Percentiles rank a stretch among this genome's conserved stretches.
phyloP scores from a whole-genome alignment of 1,140 invertebrate species.

The Meteorus sp. region DNA sequence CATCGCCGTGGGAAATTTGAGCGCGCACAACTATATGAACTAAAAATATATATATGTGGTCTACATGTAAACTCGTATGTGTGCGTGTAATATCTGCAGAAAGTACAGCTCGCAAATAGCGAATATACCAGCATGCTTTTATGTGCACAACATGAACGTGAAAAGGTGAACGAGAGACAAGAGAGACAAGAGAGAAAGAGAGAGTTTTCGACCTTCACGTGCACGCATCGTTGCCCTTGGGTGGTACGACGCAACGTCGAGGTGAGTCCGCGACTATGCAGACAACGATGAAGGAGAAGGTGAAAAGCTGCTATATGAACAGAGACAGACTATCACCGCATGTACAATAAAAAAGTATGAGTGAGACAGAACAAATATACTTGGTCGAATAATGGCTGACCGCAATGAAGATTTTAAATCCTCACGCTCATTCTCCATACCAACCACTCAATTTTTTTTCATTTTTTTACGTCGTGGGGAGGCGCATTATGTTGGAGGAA shows the following conservation, averaged over 20 bases:
- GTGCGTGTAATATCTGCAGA: background rate
- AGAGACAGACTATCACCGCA: slow-evolving; percentile 30
- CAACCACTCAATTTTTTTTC: no score
- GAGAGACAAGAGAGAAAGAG: slow-evolving; percentile 20
- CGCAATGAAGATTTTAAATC: slow-evolving; percentile 56
- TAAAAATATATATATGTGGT: slow-evolving; percentile 5
- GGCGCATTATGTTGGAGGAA: background rate
- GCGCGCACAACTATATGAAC: slow-evolving; percentile 22
- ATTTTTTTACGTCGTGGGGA: background rate
- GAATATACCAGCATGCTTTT: slow-evolving; percentile 24
- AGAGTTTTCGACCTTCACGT: slow-evolving; percentile 34
- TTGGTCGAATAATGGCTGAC: slow-evolving; percentile 50
- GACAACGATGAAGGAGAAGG: slow-evolving; percentile 24
- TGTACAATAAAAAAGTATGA: no score
- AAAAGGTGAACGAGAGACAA: slow-evolving; percentile 21
- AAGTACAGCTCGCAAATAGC: slow-evolving; percentile 9
- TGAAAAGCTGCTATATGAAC: slow-evolving; percentile 27
- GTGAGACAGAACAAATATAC: no score
- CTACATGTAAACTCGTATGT: background rate
- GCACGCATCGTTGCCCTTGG: slow-evolving; percentile 46
- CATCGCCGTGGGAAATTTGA: slow-evolving; percentile 50
- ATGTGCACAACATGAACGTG: slow-evolving; percentile 30
- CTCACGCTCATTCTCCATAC: slow-evolving; percentile 28
- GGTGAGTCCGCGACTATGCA: no score
- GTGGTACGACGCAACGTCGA: slow-evolving; percentile 36